Percentiles rank a stretch among this genome's conserved stretches.
phyloP scores from a whole-genome alignment of 2,888 invertebrate species.

The Lasius fuliginosus region DNA sequence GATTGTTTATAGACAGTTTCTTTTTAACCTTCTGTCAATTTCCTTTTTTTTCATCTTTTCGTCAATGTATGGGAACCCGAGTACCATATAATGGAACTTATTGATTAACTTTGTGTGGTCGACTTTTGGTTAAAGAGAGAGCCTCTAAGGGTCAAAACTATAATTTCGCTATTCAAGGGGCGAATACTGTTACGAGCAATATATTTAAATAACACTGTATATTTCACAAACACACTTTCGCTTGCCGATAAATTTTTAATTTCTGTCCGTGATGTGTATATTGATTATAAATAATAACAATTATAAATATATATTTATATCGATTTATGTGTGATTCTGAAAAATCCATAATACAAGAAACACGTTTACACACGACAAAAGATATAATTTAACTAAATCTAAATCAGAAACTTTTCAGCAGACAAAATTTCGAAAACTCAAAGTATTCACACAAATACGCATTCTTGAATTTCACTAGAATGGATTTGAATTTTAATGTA shows the following conservation, averaged over 20 bases:
- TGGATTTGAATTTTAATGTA: background rate
- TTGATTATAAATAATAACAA: background rate
- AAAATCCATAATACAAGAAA: background rate
- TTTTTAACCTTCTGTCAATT: background rate
- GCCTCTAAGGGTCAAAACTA: background rate
- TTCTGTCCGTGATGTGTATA: background rate
- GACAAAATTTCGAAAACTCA: background rate
- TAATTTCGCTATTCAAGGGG: background rate
- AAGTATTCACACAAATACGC: background rate
- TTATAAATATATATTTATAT: background rate
- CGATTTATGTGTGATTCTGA: background rate
- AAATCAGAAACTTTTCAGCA: background rate
- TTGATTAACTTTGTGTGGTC: background rate
- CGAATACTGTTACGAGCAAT: background rate
- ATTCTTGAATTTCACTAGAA: too few relatives aligned
- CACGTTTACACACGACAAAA: background rate
- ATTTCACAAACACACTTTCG: background rate
- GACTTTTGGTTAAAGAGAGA: background rate
- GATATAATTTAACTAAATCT: background rate
- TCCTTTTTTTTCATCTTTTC: too few relatives aligned
- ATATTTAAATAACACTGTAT: background rate
- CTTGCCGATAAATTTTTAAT: background rate
- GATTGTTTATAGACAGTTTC: slow-evolving; percentile 13
- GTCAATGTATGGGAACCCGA: too few relatives aligned
- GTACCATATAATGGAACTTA: background rate